These are phyloP conservation scores for Lasioglossum leucozonium DNA, from an alignment of 2,888 invertebrate genomes.

Conservation along the genomic window DNA sequence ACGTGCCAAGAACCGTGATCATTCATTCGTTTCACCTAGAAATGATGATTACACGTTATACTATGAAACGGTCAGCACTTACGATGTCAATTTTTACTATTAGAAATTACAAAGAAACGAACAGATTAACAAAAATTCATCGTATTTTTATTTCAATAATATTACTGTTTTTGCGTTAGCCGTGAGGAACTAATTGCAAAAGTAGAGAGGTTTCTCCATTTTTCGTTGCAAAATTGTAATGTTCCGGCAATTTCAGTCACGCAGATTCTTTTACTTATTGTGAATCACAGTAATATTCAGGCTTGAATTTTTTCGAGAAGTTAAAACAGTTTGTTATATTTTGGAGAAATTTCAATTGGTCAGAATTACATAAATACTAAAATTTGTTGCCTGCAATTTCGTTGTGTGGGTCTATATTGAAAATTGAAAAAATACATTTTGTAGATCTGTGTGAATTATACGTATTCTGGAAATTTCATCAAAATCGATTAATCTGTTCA, in stretches of 20 bases:
- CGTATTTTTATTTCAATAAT: not conserved
- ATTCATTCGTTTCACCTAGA: conserved; percentile 14
- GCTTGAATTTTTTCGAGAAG: not conserved
- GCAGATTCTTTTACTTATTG: not conserved
- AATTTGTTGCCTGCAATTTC: too few relatives aligned
- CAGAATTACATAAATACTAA: too few relatives aligned
- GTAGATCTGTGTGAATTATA: too few relatives aligned
- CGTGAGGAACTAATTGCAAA: not conserved
- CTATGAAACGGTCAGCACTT: not conserved
- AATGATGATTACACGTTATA: not conserved
- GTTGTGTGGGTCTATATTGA: too few relatives aligned
- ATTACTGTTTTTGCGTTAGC: too few relatives aligned
- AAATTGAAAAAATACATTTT: too few relatives aligned
- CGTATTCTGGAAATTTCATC: too few relatives aligned
- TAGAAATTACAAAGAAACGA: not conserved
- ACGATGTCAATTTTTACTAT: not conserved
- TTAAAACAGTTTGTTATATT: not conserved
- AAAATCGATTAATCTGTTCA: too few relatives aligned
- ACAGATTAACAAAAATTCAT: not conserved
- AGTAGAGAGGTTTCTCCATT: not conserved
- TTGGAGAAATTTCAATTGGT: too few relatives aligned
- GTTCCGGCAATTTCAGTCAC: not conserved
- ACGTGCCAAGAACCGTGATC: not conserved
- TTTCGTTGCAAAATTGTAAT: not conserved
- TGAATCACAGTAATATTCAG: too few relatives aligned